phyloP scores from a whole-genome alignment of 2,113 vertebrate genomes.

The Typhlomys cinereus region DNA sequence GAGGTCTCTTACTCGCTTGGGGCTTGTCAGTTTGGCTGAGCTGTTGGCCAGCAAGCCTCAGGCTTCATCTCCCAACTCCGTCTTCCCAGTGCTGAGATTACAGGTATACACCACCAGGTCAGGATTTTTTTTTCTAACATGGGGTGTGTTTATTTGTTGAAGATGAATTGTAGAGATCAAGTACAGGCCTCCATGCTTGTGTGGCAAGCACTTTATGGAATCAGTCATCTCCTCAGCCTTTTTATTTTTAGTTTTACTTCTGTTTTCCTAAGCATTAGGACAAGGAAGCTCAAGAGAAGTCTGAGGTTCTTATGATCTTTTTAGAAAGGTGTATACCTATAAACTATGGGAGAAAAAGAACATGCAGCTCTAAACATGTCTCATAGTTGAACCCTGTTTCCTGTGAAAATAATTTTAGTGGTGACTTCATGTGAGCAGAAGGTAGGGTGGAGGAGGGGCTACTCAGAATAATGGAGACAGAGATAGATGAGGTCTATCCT shows the following conservation, averaged over 20 bases:
- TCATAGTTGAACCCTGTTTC: not conserved
- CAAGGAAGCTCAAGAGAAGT: not conserved
- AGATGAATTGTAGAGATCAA: no score
- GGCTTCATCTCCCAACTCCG: not conserved
- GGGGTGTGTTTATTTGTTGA: no score
- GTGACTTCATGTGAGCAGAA: not conserved
- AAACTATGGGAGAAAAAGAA: constrained; percentile 7
- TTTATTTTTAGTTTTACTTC: not conserved
- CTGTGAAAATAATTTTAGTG: constrained; percentile 24
- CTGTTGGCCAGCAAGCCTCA: not conserved
- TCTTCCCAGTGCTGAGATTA: not conserved
- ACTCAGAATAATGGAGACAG: not conserved
- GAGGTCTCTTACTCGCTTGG: no score
- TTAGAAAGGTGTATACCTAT: constrained; percentile 31
- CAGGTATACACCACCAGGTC: not conserved
- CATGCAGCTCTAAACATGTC: not conserved
- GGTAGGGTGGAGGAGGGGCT: not conserved
- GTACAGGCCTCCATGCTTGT: no score
- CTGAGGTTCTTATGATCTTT: constrained; percentile 15
- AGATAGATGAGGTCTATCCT: not conserved
- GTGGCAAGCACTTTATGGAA: no score
- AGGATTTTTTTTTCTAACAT: not conserved
- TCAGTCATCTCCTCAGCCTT: not conserved
- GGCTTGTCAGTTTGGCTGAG: no score
- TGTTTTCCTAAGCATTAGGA: not conserved